Evolutionary conservation across 2,113 vertebrate genomes (phyloP).

Genomic region (Ammodytes marinus): DNA sequence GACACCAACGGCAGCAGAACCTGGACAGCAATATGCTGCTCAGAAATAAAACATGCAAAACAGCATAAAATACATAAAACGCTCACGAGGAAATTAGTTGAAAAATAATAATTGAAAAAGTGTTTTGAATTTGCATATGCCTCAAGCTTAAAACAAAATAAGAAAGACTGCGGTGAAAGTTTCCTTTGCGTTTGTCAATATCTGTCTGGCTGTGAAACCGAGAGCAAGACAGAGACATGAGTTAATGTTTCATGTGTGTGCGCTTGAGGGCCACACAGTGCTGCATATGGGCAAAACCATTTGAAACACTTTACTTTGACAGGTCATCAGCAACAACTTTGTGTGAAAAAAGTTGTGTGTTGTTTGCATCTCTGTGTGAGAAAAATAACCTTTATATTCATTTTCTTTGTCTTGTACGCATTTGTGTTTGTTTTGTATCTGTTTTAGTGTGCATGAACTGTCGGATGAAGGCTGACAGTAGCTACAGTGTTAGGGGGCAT

Average conservation of each 20-base stretch:
- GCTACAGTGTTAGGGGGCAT: neutral
- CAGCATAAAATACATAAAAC: constrained; percentile 37
- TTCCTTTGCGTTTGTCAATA: constrained; percentile 19
- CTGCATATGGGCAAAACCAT: constrained; percentile 17
- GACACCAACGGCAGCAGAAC: neutral
- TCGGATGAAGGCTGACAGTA: constrained; percentile 22
- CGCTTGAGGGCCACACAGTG: constrained; percentile 24
- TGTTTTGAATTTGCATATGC: constrained; percentile 38
- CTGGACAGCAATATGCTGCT: constrained; percentile 5
- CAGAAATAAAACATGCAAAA: constrained; percentile 13
- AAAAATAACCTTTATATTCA: neutral
- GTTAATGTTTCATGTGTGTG: constrained; percentile 4
- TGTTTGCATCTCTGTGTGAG: neutral
- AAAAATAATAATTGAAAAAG: constrained; percentile 7
- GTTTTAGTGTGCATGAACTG: constrained; percentile 7
- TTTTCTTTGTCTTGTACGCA: constrained; percentile 2
- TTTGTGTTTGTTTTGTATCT: neutral
- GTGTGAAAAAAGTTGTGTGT: constrained; percentile 9
- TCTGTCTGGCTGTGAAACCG: constrained; percentile 27
- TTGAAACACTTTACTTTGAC: constrained; percentile 17
- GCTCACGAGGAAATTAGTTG: constrained; percentile 1
- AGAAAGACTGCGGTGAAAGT: constrained; percentile 23
- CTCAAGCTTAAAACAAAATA: constrained; percentile 26
- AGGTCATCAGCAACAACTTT: constrained; percentile 28
- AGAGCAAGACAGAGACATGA: constrained; percentile 11